Conservation (phyloP, 2,113 vertebrate species). For the Lepus timidus region DNA sequence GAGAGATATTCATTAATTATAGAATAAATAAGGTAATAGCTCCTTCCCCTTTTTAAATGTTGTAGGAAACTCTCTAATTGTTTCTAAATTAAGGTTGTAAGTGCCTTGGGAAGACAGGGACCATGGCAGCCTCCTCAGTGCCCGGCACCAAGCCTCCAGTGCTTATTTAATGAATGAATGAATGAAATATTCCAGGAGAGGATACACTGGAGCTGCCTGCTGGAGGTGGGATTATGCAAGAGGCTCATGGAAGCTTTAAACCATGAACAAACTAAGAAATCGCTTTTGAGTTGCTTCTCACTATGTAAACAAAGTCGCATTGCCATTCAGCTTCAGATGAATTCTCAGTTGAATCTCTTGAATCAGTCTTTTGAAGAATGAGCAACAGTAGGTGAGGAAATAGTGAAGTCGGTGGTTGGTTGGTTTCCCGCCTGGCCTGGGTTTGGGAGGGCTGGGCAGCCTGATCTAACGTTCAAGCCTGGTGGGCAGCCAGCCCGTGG, state of each 20-base stretch:
- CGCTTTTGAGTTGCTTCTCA: slow-evolving; percentile 49
- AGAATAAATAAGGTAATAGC: not conserved
- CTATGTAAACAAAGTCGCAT: not conserved
- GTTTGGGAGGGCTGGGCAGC: not conserved
- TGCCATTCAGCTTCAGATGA: not conserved
- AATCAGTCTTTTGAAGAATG: not conserved
- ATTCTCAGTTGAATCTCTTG: slow-evolving; percentile 1
- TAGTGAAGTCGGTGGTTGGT: not conserved
- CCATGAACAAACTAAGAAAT: slow-evolving; percentile 45
- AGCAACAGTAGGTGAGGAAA: not conserved
- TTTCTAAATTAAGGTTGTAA: slow-evolving; percentile 25
- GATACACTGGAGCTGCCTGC: not conserved
- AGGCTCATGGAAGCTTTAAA: slow-evolving; percentile 51
- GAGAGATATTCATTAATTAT: slow-evolving; percentile 25
- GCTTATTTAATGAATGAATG: not conserved
- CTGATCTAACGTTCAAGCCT: not conserved
- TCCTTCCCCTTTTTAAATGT: not conserved
- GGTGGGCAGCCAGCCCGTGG: too few species aligned
- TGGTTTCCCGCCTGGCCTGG: not conserved
- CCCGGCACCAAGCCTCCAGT: not conserved
- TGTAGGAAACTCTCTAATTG: not conserved
- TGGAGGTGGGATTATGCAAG: not conserved
- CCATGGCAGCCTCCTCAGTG: not conserved
- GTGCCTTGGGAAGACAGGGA: not conserved
- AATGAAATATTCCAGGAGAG: not conserved